Evolutionary conservation across 2,113 vertebrate genomes (phyloP).

Genomic region (Nematolebias whitei): DNA sequence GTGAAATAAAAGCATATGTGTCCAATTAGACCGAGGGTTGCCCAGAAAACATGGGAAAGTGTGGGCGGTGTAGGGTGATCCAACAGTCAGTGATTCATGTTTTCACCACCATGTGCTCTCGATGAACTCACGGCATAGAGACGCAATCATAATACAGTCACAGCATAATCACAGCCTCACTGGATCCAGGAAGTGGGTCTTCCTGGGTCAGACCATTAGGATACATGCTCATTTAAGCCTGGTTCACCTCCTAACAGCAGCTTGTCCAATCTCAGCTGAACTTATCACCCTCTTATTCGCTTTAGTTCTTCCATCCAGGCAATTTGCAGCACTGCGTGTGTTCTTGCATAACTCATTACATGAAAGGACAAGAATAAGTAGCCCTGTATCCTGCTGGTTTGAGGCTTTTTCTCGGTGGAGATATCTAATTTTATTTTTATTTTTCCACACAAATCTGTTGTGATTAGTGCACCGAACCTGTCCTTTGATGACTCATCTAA

Average conservation of each 20-base stretch:
- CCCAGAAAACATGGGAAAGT: conserved; percentile 46
- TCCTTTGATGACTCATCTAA: conserved; percentile 27
- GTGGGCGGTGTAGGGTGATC: conserved; percentile 38
- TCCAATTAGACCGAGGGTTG: conserved; percentile 58
- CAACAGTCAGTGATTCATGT: conserved; percentile 42
- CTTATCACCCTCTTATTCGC: conserved; percentile 31
- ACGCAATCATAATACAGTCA: conserved; percentile 24
- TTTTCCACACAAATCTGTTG: conserved; percentile 39
- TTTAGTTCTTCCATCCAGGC: conserved; percentile 22
- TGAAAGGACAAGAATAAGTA: conserved; percentile 55
- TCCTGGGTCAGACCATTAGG: conserved; percentile 27
- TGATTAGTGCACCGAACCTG: conserved; percentile 29
- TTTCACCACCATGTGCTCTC: conserved; percentile 52
- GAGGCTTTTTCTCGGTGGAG: conserved; percentile 24
- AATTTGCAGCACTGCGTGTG: conserved; percentile 41
- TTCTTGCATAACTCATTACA: conserved; percentile 52
- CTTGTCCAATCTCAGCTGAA: conserved; percentile 34
- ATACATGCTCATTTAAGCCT: conserved; percentile 20
- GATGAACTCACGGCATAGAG: conserved; percentile 51
- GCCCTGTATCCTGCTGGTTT: conserved; percentile 30
- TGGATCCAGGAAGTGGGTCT: conserved; percentile 45
- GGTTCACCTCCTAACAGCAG: conserved; percentile 6
- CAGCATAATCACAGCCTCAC: conserved; percentile 17
- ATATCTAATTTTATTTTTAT: conserved; percentile 41
- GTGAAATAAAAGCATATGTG: conserved; percentile 63